These are phyloP conservation scores for Branchinecta lynchi DNA, from an alignment of 1,140 invertebrate species.

Conservation along the genomic window DNA sequence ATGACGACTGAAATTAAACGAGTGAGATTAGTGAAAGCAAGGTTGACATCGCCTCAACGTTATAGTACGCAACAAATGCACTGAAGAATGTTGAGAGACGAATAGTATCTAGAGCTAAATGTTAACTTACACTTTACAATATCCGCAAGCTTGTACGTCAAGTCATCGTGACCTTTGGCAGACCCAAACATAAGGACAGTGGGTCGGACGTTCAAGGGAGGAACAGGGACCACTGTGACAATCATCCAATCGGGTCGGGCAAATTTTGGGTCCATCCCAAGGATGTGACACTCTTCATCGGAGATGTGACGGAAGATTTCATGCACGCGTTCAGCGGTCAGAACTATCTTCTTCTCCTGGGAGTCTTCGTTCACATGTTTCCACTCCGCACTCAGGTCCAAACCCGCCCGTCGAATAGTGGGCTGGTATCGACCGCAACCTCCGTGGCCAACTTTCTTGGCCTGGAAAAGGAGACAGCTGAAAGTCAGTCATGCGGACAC, in stretches of 20 bases:
- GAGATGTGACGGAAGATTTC: slow-evolving; percentile 94
- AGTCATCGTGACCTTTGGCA: slow-evolving; percentile 82
- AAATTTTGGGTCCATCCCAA: slow-evolving; percentile 92
- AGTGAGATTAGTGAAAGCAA: too few species aligned
- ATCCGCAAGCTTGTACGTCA: slow-evolving; percentile 96
- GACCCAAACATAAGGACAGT: slow-evolving; percentile 99
- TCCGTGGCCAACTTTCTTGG: slow-evolving; percentile 66
- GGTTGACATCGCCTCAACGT: too few species aligned
- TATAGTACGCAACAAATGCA: too few species aligned
- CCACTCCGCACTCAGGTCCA: slow-evolving; percentile 92
- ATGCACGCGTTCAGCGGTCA: slow-evolving; percentile 87
- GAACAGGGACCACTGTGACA: slow-evolving; percentile 88
- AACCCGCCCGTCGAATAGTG: slow-evolving; percentile 63
- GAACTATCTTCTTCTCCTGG: slow-evolving; percentile 81
- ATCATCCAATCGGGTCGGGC: slow-evolving; percentile 99
- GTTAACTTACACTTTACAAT: slow-evolving; percentile 59
- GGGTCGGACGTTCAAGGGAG: slow-evolving; percentile 68
- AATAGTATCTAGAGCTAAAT: too few species aligned
- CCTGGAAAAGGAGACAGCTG: slow-evolving; percentile 29
- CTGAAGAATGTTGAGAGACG: too few species aligned
- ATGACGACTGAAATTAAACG: too few species aligned
- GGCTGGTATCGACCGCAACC: slow-evolving; percentile 97
- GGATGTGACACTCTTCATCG: slow-evolving; percentile 88
- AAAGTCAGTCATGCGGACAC: neutral
- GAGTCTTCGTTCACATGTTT: slow-evolving; percentile 96